Base-by-base conservation (phyloP, 2,888 invertebrate genomes). In the Pristionchus arcanus region DNA sequence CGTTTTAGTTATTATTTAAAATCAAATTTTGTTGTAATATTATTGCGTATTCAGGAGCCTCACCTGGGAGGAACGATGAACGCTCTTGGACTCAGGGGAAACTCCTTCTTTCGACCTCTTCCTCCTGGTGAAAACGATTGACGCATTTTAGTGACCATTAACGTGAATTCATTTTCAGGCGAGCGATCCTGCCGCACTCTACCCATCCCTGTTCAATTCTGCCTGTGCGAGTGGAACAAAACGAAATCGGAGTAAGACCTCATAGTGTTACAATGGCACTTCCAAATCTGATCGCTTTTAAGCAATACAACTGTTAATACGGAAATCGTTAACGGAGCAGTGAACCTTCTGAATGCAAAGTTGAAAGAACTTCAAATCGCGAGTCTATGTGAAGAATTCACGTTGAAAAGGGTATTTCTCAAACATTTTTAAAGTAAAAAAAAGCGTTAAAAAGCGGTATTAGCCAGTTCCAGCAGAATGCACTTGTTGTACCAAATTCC, bases 121-220 rank as follows among this genome's bases (percentile, higher is more conserved):
- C 87, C 71, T 49, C 68, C 66, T 34, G 74, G 74, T 74, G 37
- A 25, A 19, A 11, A 31, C 31, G 2, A 11, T 28, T 7, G 5
- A 2, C 31, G 28, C 2, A 2, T 4, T n/a, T 25, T 4, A 4
- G 19, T n/a, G 13, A 25, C 4, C n/a, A 42, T 42, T 42, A 25
- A 68, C n/a, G 5, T 42, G 42, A 9, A 68, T 5, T 5, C 19
- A 15, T 74, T 37, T 37, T 4, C 74, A 74, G 87, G 87, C 5
- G 87, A 87, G 19, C 25, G 87, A 28, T 87, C 87, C 9, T 89
- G 89, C 28, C 89, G 89, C n/a, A 77, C 89, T 15, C 77, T 89
- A 34, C 77, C 89, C 74, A 77, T 89, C 55, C 89, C 89, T 3
- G 19, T 77, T 31, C 77, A 88, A 34, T 88, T 59, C 42, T 88